Evolutionary conservation across 2,113 vertebrate species (phyloP), one percentile per base, ranked within the genome.

Genomic region (Lagopus muta): DNA sequence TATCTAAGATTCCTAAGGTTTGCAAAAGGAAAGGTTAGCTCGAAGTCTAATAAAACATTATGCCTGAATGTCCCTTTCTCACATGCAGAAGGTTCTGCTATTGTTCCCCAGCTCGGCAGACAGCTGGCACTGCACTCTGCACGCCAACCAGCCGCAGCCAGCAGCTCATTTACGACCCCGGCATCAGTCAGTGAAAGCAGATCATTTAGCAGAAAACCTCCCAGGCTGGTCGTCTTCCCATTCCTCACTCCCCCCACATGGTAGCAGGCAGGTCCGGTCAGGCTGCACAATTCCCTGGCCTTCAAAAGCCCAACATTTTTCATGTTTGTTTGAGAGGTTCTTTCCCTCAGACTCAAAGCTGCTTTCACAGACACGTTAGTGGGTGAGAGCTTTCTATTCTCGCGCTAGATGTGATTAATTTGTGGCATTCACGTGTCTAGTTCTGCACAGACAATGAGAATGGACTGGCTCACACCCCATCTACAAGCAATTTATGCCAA

Each of bases 341-440:
- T 97, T 97, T 97, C 97, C 97, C 91, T 85, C 3, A 2, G 61
- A 96, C 97, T 97, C 95, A 97, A 96, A 98, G 96, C 77, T 88
- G 94, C 95, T 98, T 97, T 98, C 97, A 97, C 92, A 95, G 97
- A 94, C 27, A 95, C 95, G 97, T 96, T 98, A 97, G 92, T 96
- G 95, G 90, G 95, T 96, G 97, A 98, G 97, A 97, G 97, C 93
- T 96, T 97, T 97, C 98, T 98, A 98, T 98, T 99, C 97, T 97
- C 87, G 79, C 32, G 30, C 96, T 96, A 98, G 98, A 98, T 98
- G 98, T 99, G 98, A 99, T 99, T 99, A 98, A 99, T 99, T 98
- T 99, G 98, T 96, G 93, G 97, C 97, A 98, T 98, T 99, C 98
- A 98, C 93, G 74, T 95, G 94, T 96, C 97, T 98, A 98, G 98